Base-by-base conservation (phyloP, 1,140 invertebrate species). In the Thaumetopoea pityocampa region DNA sequence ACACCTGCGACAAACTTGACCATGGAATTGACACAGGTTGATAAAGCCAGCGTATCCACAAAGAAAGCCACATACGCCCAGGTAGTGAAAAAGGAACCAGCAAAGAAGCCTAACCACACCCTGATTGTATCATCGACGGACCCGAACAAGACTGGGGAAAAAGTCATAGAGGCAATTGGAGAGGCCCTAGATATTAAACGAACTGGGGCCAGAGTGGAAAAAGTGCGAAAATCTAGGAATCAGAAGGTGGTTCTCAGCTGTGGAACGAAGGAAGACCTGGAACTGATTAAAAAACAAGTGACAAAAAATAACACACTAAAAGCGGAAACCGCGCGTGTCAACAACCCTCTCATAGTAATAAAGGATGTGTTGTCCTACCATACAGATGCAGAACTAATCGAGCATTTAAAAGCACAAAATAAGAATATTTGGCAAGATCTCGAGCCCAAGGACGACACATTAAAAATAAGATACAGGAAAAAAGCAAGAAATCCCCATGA, bases 381-480 rank as follows among this genome's bases (percentile, higher is more conserved):
- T n/a, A n/a, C n/a, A 2, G 36, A 61, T 23, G 24, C 19, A 0
- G 53, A 61, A 1, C 23, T 56, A 2, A 3, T 38, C 1, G 30
- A 55, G 14, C 10, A 24, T 6, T 8, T 53, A 0, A 32, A 10
- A 4, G 23, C 41, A 2, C 53, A 57, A 29, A 61, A 60, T 22
- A 41, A 49, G 30, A 26, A 51, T 6, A 20, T 60, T 0, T 7
- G 51, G 22, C 8, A 23, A 0, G 24, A 43, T 20, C 14, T 62
- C 5, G 24, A 10, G 2, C 26, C 20, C 5, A 12, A 37, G n/a
- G 47, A 47, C 0, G 16, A 3, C 2, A 38, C 2, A 1, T 18
- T 53, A 1, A 37, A 23, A 5, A 34, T 66, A 0, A 28, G 35
- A 1, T 66, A 56, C 19, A 49, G 58, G 7, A 59, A 55, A 19